Evolutionary conservation across 2,888 invertebrate species (phyloP).

Genomic region (Megastigmus dorsalis): DNA sequence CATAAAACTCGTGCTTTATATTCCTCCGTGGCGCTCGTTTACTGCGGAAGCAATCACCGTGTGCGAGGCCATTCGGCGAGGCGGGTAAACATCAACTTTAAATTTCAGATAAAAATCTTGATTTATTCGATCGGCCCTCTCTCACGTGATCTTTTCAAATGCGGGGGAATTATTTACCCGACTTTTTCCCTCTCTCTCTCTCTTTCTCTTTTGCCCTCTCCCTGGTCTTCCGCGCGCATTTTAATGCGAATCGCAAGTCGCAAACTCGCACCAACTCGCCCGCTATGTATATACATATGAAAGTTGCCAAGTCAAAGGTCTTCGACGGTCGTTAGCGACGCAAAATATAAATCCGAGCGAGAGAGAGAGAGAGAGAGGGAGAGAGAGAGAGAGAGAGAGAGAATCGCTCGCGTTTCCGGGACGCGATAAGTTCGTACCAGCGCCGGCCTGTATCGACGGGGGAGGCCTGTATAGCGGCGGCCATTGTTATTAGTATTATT

Average conservation of each 20-base stretch:
- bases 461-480: background rate
- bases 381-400: too few species aligned
- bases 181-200: background rate
- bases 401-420: slow-evolving; percentile 61
- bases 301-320: slow-evolving; percentile 52
- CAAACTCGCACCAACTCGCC: slow-evolving; percentile 39
- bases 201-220: background rate
- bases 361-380: too few species aligned
- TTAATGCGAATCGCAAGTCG: slow-evolving; percentile 41
- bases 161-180: slow-evolving; percentile 28
- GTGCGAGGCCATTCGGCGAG: slow-evolving; percentile 14
- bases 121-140: slow-evolving; percentile 48
- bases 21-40: slow-evolving; percentile 21
- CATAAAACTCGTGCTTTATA: slow-evolving; percentile 43
- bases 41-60: slow-evolving; percentile 27
- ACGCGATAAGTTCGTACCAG: slow-evolving; percentile 69
- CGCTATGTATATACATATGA: too few species aligned
- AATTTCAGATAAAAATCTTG: slow-evolving; percentile 52
- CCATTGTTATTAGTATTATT: slow-evolving; percentile 67
- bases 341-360: slow-evolving; percentile 54
- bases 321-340: slow-evolving; percentile 53
- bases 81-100: slow-evolving; percentile 48
- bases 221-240: slow-evolving; percentile 4
- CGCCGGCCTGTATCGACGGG: slow-evolving; percentile 51
- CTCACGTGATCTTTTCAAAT: slow-evolving; percentile 37